Evolutionary conservation across 2,113 vertebrate species (phyloP).

Genomic region (Phrynosoma blainvillii): DNA sequence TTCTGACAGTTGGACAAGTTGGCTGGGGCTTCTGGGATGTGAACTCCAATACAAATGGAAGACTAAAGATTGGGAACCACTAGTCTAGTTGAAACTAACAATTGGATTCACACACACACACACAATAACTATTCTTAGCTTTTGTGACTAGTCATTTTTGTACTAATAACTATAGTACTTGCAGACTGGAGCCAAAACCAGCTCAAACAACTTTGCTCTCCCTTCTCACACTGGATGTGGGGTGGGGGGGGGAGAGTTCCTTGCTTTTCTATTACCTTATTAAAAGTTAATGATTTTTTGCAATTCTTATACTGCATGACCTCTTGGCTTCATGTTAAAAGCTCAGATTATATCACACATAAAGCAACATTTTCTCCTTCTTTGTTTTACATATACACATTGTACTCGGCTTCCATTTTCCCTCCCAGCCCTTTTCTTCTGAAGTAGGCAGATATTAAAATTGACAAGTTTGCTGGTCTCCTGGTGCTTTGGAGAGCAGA

Average conservation of each 20-base stretch:
- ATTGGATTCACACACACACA: no score
- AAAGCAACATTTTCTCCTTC: accelerated
- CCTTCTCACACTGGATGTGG: no score
- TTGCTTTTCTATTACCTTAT: not conserved
- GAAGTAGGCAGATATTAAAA: slow-evolving; percentile 31
- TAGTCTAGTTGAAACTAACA: no score
- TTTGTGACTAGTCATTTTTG: no score
- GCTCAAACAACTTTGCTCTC: not conserved
- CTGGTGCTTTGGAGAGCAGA: slow-evolving; percentile 23
- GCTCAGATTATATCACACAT: not conserved
- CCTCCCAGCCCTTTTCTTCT: slow-evolving; percentile 23
- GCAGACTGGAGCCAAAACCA: not conserved
- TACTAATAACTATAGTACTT: no score
- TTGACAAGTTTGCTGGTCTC: slow-evolving; percentile 37
- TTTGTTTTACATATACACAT: not conserved
- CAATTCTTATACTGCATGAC: not conserved
- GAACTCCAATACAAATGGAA: no score
- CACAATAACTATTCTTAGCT: no score
- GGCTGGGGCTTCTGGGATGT: no score
- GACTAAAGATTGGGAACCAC: no score
- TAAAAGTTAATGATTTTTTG: not conserved
- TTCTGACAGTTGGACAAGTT: no score
- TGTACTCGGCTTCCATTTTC: slow-evolving; percentile 23
- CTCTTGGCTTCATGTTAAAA: not conserved
- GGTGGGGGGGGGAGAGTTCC: no score